Conservation (phyloP, 2,113 vertebrate genomes). For the Poecile atricapillus region DNA sequence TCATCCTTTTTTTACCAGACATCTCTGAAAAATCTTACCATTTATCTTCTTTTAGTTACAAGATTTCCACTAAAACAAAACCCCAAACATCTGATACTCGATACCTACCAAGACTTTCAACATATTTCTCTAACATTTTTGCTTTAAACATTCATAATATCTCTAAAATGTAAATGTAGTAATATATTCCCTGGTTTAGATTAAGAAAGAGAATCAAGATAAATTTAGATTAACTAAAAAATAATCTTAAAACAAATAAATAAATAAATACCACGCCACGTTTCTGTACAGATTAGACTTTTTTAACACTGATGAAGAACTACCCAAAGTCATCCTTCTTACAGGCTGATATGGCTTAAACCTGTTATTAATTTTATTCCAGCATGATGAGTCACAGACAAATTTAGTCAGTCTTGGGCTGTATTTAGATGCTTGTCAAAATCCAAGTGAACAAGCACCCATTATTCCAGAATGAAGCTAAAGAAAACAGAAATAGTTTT, state of each 20-base stretch:
- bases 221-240: not conserved
- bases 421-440: not conserved
- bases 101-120: not conserved
- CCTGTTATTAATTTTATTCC: not conserved
- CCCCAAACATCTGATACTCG: not conserved
- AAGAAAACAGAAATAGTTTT: not conserved
- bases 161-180: not conserved
- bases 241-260: not conserved
- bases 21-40: not conserved
- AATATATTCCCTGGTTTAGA: not conserved
- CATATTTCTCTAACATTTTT: not conserved
- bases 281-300: not conserved
- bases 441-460: not conserved
- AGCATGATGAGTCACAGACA: not conserved
- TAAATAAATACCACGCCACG: not conserved
- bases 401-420: not conserved
- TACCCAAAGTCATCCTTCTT: not conserved
- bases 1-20: not conserved
- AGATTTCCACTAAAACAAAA: not conserved
- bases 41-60: not conserved
- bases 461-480: not conserved
- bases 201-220: not conserved
- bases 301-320: not conserved
- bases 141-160: not conserved
- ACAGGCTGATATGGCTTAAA: not conserved